Base-by-base conservation (phyloP, 2,888 invertebrate species). In the Diadegma fenestrale region DNA sequence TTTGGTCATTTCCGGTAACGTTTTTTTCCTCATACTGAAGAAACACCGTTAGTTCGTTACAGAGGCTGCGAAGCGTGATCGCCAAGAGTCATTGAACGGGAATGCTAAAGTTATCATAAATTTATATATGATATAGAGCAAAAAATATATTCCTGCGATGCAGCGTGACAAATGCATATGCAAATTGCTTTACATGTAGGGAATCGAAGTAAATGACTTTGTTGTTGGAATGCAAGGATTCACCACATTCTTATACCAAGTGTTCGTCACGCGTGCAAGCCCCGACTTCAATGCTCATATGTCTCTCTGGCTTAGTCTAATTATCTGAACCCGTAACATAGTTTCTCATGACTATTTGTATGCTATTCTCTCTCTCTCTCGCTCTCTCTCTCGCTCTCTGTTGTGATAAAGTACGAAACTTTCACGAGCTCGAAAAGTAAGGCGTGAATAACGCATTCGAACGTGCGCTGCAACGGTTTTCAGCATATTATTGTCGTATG, bases 321-420 rank as follows among this genome's bases (percentile, higher is more conserved):
- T 58, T 58, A 58, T 58, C 26, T 58, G 58, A 58, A 58, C 14
- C 26, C 26, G 58, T 58, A 58, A 58, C 58, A 58, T 58, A 58
- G 58, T 58, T 58, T 26, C 58, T 26, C 26, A 12, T 26, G 14
- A 58, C 58, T 58, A 58, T 58, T 58, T 26, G 26, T 58, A 14
- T 6, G 26, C 58, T 26, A 26, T 26, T 14, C 58, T 58, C 22
- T 22, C 54, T 14, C 58, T 58, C 22, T 22, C 54, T n/a, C n/a
- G n/a, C n/a, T n/a, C n/a, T 14, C 58, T 58, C 22, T 22, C 54
- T n/a, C n/a, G n/a, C n/a, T n/a, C n/a, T 22, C 5, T 14, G 58
- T 14, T 58, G 14, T 5, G 14, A 58, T 58, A 58, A 58, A 58
- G 14, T 58, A 26, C 14, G 26, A 26, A 58, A 58, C 26, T 58